Evolutionary conservation across 2,113 vertebrate genomes (phyloP).

Genomic region (Rhabdornis inornatus): DNA sequence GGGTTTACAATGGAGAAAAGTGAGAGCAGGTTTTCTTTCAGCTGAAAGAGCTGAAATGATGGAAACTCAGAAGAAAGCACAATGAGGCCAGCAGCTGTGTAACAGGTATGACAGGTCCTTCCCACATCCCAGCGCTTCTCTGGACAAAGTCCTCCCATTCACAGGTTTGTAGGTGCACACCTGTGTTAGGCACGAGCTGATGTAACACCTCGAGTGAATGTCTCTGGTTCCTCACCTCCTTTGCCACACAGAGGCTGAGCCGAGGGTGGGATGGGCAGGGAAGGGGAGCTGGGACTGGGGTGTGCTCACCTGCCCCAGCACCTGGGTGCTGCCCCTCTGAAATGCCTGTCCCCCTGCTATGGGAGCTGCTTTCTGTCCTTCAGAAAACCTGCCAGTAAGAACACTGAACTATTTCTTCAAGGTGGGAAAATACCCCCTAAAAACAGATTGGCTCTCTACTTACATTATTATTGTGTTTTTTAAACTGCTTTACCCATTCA

Average conservation of each 20-base stretch:
- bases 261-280: accelerated
- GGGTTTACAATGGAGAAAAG: not conserved
- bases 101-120: not conserved
- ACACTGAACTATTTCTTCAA: not conserved
- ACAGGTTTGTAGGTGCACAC: not conserved
- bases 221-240: not conserved
- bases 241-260: not conserved
- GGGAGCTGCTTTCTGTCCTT: not conserved
- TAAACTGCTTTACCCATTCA: not conserved
- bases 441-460: not conserved
- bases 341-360: accelerated
- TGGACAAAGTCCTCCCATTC: accelerated
- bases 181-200: not conserved
- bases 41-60: not conserved
- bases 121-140: not conserved
- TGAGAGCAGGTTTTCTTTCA: not conserved
- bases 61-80: not conserved
- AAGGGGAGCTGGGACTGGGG: accelerated
- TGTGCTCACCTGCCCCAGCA: accelerated
- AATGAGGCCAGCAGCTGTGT: not conserved
- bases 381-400: not conserved
- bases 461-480: not conserved
- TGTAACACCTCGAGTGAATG: accelerated
- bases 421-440: not conserved
- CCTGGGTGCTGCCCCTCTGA: not conserved